Conservation (phyloP, 2,113 vertebrate species). For the Aptenodytes patagonicus region DNA sequence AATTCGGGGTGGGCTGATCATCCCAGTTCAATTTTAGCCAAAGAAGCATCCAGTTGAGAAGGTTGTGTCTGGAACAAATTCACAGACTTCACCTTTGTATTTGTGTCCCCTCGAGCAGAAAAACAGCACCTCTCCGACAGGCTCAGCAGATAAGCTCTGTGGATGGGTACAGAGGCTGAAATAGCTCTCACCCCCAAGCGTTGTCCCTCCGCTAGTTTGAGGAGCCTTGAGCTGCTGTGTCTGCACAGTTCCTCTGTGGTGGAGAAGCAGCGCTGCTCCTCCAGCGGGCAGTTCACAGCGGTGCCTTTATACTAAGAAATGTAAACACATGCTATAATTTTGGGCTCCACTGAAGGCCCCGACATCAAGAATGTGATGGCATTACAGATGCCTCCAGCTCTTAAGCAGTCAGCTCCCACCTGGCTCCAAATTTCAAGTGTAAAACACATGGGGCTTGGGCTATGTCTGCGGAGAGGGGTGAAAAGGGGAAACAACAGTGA, state of each 20-base stretch:
- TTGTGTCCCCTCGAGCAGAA: background rate
- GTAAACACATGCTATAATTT: background rate
- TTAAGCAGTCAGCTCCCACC: background rate
- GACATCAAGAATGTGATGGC: background rate
- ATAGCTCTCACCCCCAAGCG: background rate
- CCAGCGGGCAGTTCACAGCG: fast-evolving
- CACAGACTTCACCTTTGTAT: background rate
- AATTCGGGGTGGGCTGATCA: background rate
- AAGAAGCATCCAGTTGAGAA: background rate
- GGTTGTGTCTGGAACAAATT: background rate
- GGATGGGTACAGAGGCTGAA: background rate
- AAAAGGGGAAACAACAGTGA: background rate
- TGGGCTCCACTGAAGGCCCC: background rate
- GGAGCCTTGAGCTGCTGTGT: background rate
- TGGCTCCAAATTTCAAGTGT: background rate
- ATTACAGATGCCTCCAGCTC: background rate
- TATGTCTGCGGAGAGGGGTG: background rate
- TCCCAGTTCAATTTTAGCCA: background rate
- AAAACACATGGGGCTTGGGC: background rate
- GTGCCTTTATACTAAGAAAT: background rate
- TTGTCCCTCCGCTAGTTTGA: background rate
- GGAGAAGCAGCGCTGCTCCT: background rate
- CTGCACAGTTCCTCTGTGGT: background rate
- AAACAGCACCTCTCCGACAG: background rate
- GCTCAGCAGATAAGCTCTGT: background rate